These are phyloP conservation scores for Eolophus roseicapilla DNA, from an alignment of 2,113 vertebrate genomes.

Conservation along the genomic window DNA sequence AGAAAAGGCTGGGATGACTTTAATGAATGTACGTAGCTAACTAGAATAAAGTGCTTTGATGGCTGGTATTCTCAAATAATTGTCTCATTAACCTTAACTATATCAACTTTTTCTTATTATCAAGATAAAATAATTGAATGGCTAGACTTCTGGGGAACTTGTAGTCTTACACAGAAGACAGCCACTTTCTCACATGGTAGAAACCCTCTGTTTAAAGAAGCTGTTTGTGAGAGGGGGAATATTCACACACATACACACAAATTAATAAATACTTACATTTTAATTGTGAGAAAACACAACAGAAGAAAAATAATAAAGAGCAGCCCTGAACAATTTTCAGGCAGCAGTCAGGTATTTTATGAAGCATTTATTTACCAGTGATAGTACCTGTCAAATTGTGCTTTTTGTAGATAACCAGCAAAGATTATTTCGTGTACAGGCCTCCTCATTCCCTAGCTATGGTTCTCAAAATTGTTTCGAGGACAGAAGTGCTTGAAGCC, in stretches of 20 bases:
- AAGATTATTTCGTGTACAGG: neutral
- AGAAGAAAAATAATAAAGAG: neutral
- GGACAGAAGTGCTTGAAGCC: neutral
- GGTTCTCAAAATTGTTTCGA: neutral
- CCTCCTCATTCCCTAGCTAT: neutral
- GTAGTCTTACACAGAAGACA: neutral
- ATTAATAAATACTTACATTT: neutral
- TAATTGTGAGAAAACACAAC: neutral
- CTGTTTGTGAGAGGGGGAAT: neutral
- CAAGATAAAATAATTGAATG: slow-evolving; percentile 65
- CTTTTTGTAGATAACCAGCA: neutral
- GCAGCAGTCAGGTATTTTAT: neutral
- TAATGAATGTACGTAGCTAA: slow-evolving; percentile 64
- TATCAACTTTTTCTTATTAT: slow-evolving; percentile 49
- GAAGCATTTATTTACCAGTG: neutral
- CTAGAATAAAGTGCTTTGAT: slow-evolving; percentile 52
- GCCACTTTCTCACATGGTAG: neutral
- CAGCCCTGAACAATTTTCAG: neutral
- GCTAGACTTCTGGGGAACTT: slow-evolving; percentile 23
- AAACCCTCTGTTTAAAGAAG: neutral
- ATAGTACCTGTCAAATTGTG: neutral
- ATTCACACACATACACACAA: neutral
- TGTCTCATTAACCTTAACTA: slow-evolving; percentile 65
- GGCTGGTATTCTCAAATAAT: slow-evolving; percentile 64
- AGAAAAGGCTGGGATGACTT: slow-evolving; percentile 31